phyloP scores from a whole-genome alignment of 2,113 vertebrate species.

The Bucco capensis region DNA sequence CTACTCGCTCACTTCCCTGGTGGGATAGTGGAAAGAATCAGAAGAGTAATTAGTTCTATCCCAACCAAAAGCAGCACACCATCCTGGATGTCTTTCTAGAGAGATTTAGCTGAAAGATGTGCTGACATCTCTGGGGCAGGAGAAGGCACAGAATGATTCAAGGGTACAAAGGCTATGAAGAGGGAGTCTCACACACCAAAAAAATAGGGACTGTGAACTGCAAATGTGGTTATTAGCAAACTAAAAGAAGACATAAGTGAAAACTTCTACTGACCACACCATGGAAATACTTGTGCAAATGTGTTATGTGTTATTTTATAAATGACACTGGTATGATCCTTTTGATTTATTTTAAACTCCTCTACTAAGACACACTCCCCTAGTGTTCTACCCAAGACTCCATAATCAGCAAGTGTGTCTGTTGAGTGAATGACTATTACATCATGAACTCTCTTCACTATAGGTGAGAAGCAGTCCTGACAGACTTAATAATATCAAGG shows the following conservation, averaged over 20 bases:
- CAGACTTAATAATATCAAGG: neutral
- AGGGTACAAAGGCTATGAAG: neutral
- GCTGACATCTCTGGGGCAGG: neutral
- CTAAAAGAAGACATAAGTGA: neutral
- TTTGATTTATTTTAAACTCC: neutral
- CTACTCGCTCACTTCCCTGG: neutral
- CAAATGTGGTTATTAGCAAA: neutral
- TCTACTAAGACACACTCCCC: neutral
- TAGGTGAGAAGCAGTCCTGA: neutral
- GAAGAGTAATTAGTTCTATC: neutral
- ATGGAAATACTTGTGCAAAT: neutral
- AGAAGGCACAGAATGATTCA: neutral
- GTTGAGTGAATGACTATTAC: neutral
- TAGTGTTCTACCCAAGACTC: neutral
- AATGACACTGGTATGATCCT: neutral
- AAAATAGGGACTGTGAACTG: neutral
- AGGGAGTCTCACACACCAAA: neutral
- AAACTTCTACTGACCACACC: neutral
- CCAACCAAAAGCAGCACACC: neutral
- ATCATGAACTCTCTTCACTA: neutral
- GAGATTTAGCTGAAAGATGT: neutral
- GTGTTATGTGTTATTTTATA: neutral
- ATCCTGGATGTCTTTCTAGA: neutral
- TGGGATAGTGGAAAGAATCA: too few relatives aligned
- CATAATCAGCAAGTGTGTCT: neutral